Evolutionary conservation across 2,888 invertebrate species (phyloP), one percentile per base, ranked within the genome.

Genomic region (Nebria salina): DNA sequence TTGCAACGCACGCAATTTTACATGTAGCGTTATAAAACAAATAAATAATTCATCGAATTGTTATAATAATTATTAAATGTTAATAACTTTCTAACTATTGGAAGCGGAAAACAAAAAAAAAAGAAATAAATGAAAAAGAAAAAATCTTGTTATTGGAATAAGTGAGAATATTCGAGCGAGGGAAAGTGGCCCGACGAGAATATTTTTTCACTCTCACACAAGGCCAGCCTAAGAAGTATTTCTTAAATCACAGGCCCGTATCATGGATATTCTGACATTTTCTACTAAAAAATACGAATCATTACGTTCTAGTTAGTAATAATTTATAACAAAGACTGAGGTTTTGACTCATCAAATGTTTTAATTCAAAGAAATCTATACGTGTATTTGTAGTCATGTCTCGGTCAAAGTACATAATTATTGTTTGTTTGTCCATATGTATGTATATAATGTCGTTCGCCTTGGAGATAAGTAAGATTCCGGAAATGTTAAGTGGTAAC

Each of bases 101-200:
- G 54, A 11, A 54, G 54, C 54, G 54, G 54, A 7, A 54, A 54
- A 54, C 54, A 5, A 34, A 34, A 34, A 34, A 5, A 34, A 4
- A 34, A 34, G 0, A 34, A 34, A 34, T 4, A 20, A 20, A 20
- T 20, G 20, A 34, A 34, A 5, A 34, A 34, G 5, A 34, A 34
- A 54, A 54, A 54, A 54, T 54, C 54, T 54, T 54, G 54, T 54
- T 54, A 54, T 54, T 54, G 54, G 54, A 54, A 54, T 54, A 54
- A 54, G 13, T 54, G 54, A 11, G 13, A 11, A 54, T 54, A 54
- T 54, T 11, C 54, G 54, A 54, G 13, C 54, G 54, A 54, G 54
- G 54, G 54, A 54, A 54, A 54, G 54, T 54, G 54, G 54, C 54
- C 54, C 54, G 54, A 54, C 11, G 13, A 54, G 8, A 11, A 54